phyloP scores from a whole-genome alignment of 2,888 invertebrate species.

The Leptinotarsa haldemani region DNA sequence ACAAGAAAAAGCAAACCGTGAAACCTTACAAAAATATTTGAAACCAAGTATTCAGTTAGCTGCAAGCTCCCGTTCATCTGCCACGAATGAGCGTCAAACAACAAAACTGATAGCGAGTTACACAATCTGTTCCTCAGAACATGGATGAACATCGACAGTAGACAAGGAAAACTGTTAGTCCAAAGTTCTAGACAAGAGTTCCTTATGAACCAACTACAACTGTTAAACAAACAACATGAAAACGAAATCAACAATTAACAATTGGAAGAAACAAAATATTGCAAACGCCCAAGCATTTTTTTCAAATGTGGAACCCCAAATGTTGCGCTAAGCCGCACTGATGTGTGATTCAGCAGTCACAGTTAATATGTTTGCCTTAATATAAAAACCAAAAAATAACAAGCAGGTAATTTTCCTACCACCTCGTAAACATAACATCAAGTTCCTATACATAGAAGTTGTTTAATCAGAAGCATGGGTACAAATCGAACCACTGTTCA shows the following conservation, averaged over 20 bases:
- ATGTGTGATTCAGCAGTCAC: background rate
- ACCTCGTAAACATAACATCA: constrained; percentile 1
- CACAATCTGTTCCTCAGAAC: background rate
- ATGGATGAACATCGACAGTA: background rate
- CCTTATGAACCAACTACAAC: background rate
- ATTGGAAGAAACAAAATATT: constrained; percentile 17
- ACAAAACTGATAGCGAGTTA: background rate
- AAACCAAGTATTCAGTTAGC: background rate
- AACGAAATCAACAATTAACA: constrained; percentile 24
- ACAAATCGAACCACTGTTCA: constrained; percentile 1
- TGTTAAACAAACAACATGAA: constrained; percentile 20
- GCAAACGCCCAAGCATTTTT: constrained; percentile 15
- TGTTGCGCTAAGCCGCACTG: background rate
- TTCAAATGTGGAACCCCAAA: background rate
- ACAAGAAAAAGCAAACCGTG: background rate
- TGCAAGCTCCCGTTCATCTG: background rate
- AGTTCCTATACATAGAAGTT: background rate
- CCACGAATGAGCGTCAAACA: background rate
- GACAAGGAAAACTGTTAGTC: background rate
- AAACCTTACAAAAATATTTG: background rate
- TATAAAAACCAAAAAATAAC: background rate
- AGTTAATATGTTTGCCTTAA: too few relatives aligned
- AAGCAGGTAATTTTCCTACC: background rate
- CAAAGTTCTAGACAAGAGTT: constrained; percentile 12
- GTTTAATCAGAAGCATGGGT: background rate